Conservation (phyloP, 2,113 vertebrate genomes). For the Albula goreensis region DNA sequence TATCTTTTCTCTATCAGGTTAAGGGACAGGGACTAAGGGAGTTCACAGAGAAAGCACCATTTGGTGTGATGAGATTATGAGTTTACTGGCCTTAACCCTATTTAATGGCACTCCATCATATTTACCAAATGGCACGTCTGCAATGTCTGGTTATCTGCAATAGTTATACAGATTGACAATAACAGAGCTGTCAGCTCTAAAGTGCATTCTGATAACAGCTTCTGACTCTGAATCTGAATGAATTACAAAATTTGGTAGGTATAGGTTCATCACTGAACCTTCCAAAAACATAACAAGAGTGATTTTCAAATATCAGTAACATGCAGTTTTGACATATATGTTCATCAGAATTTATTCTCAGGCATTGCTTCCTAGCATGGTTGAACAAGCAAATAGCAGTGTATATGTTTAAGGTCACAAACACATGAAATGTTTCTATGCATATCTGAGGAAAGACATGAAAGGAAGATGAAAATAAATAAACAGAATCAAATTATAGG, state of each 20-base stretch:
- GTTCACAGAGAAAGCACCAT: conserved; percentile 47
- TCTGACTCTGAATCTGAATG: conserved; percentile 34
- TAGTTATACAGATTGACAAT: conserved; percentile 54
- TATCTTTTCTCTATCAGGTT: conserved; percentile 49
- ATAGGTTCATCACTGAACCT: conserved; percentile 45
- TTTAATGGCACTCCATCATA: conserved; percentile 64
- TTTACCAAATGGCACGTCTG: conserved; percentile 65
- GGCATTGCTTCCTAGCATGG: background rate
- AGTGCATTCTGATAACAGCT: conserved; percentile 37
- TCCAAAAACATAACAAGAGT: background rate
- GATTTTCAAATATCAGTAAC: background rate
- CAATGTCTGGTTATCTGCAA: conserved; percentile 38
- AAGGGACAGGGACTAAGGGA: conserved; percentile 56
- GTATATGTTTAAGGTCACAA: background rate
- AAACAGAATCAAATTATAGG: background rate
- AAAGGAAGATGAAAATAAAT: background rate
- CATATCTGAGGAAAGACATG: background rate
- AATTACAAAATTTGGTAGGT: conserved; percentile 28
- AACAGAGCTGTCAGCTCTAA: conserved; percentile 54
- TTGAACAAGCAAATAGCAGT: background rate
- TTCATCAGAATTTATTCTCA: background rate
- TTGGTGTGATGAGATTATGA: conserved; percentile 55
- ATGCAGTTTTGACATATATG: background rate
- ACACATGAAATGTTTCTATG: background rate
- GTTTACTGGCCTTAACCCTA: conserved; percentile 62